Conservation (phyloP, 2,113 vertebrate species). For the Piprites chloris region DNA sequence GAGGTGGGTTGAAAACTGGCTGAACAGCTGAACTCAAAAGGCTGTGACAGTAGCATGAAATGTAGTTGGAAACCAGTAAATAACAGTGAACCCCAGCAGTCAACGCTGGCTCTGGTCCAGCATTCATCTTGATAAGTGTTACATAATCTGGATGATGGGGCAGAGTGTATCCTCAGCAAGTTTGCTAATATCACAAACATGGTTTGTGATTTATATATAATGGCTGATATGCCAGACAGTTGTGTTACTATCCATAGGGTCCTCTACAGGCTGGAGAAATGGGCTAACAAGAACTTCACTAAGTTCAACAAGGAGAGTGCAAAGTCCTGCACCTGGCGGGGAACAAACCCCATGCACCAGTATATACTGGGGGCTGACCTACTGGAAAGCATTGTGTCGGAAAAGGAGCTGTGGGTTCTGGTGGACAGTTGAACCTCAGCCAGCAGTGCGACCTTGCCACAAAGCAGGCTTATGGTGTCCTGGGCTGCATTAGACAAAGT, state of each 20-base stretch:
- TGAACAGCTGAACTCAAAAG: not conserved
- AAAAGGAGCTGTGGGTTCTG: not conserved
- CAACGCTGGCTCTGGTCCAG: not conserved
- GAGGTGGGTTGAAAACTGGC: not conserved
- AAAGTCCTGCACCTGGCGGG: not conserved
- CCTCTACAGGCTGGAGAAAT: not conserved
- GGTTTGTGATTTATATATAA: no score
- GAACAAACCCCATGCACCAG: not conserved
- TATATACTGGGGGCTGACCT: accelerated
- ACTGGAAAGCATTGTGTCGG: not conserved
- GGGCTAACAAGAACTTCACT: not conserved
- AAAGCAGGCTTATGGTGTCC: not conserved
- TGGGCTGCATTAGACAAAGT: not conserved
- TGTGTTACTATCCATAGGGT: not conserved
- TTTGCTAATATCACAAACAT: not conserved
- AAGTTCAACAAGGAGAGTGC: not conserved
- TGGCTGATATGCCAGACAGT: not conserved
- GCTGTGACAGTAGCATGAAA: not conserved
- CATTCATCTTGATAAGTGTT: not conserved
- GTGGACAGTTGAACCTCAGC: not conserved
- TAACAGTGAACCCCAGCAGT: not conserved
- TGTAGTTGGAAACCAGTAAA: not conserved
- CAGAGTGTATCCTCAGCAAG: not conserved
- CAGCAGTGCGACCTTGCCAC: not conserved
- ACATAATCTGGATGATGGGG: not conserved